Evolutionary conservation across 2,113 vertebrate species (phyloP).

Genomic region (Bos taurus): ARS-UCD2.0 NC_037329.1:23072501-23073000

Average conservation of each 20-base stretch:
- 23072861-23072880: background rate
- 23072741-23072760: background rate
- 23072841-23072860: background rate
- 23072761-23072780: background rate
- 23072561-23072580: background rate
- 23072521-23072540: background rate
- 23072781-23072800: background rate
- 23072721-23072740: background rate
- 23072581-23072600: background rate
- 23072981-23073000: background rate
- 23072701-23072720: background rate
- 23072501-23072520: background rate
- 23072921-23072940: background rate
- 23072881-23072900: background rate
- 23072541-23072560: background rate
- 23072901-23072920: background rate
- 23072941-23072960: background rate
- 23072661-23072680: background rate
- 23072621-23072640: background rate
- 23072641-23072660: background rate
- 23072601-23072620: background rate
- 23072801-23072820: background rate
- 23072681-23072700: background rate
- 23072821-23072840: background rate
- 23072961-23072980: background rate